Percentiles rank a stretch among this genome's conserved stretches.
Evolutionary conservation across 2,797 vertebrate genomes (phyloP).

Genomic region (Hyperoplus lanceolatus): DNA sequence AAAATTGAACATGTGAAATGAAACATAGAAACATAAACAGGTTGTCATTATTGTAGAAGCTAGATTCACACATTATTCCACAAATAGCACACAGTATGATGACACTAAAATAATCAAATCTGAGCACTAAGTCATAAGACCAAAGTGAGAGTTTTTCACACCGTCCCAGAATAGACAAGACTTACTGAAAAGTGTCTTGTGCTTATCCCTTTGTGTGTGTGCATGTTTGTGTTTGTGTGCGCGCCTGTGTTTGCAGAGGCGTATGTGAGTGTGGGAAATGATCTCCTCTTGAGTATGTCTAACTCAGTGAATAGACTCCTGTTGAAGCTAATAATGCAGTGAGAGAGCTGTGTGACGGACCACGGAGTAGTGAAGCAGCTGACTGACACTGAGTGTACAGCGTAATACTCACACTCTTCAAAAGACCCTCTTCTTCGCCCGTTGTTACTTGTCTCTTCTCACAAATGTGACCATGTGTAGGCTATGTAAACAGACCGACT

Average conservation of each 20-base stretch:
- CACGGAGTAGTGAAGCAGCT: constrained; percentile 60
- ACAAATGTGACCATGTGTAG: constrained; percentile 22
- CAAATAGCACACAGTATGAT: neutral
- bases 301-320: constrained; percentile 62
- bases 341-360: constrained; percentile 53
- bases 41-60: no score
- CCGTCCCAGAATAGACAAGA: constrained; percentile 66
- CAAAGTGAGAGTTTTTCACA: constrained; percentile 59
- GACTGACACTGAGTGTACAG: constrained; percentile 48
- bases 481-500: no score
- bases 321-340: constrained; percentile 49
- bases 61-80: constrained; percentile 28
- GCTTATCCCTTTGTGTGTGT: constrained; percentile 17
- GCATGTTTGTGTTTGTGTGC: no score
- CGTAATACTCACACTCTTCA: constrained; percentile 20
- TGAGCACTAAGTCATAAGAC: constrained; percentile 66
- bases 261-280: constrained; percentile 40
- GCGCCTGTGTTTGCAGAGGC: neutral
- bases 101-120: neutral
- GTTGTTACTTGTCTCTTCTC: constrained; percentile 22
- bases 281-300: constrained; percentile 39
- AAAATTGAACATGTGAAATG: neutral
- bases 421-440: constrained; percentile 22
- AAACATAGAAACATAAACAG: constrained; percentile 3
- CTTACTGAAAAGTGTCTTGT: constrained; percentile 64